These are phyloP conservation scores for Pteronotus mesoamericanus DNA, from an alignment of 2,797 vertebrate species.

Conservation along the genomic window DNA sequence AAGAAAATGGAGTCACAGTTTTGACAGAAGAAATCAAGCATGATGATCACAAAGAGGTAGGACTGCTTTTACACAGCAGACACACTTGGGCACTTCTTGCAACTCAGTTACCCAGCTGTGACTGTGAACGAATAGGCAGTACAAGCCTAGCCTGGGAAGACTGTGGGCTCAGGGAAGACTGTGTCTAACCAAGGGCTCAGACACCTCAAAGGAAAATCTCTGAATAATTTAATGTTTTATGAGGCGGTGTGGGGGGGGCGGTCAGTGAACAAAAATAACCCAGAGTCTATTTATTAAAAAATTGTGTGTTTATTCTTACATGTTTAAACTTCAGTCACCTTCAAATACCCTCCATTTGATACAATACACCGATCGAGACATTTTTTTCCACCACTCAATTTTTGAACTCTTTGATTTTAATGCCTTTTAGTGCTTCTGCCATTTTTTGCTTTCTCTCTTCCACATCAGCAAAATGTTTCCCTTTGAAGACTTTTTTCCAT, in stretches of 20 bases:
- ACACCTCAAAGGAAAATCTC: background rate
- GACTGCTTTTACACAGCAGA: background rate
- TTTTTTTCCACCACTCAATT: no score
- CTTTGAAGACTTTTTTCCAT: no score
- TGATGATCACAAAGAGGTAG: background rate
- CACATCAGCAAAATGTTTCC: no score
- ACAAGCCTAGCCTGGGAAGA: background rate
- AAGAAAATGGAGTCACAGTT: background rate
- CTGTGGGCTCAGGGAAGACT: background rate
- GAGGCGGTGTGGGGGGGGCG: no score
- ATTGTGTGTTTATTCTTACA: no score
- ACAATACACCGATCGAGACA: no score
- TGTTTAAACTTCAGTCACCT: no score
- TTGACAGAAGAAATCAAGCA: background rate
- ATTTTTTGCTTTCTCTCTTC: no score
- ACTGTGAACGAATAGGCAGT: background rate
- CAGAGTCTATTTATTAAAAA: no score
- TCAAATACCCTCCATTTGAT: no score
- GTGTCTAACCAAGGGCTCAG: background rate
- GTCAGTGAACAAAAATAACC: background rate
- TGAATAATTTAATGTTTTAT: background rate
- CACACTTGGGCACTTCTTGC: background rate
- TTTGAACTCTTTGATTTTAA: no score
- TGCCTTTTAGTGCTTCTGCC: no score
- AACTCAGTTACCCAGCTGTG: background rate